phyloP scores from a whole-genome alignment of 2,797 vertebrate genomes.

The Acanthornis magna region DNA sequence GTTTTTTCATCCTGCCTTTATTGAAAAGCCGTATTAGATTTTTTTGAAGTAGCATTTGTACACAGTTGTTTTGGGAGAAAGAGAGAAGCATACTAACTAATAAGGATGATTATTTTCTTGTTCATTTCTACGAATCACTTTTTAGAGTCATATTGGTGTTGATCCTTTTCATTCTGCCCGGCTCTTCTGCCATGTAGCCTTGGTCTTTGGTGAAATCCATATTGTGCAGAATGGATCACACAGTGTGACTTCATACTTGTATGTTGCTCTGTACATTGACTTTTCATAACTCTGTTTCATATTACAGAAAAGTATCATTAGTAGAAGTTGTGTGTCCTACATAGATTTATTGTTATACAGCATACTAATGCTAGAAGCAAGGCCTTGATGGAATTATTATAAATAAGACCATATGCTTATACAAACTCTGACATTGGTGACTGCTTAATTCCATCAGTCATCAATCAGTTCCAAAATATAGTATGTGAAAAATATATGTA shows the following conservation, averaged over 20 bases:
- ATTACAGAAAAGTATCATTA: neutral
- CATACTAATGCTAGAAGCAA: neutral
- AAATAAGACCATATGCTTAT: neutral
- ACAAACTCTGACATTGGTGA: neutral
- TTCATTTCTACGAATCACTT: neutral
- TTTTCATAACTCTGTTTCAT: neutral
- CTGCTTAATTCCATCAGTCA: neutral
- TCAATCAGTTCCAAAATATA: neutral
- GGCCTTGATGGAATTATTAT: neutral
- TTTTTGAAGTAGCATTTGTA: neutral
- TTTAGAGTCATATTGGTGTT: neutral
- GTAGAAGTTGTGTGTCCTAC: neutral
- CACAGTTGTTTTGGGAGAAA: neutral
- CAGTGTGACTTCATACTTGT: neutral
- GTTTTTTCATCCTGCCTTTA: neutral
- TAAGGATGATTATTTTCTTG: neutral
- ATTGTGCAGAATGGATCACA: neutral
- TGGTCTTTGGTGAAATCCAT: neutral
- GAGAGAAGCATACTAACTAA: neutral
- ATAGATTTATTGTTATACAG: neutral
- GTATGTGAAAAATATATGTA: neutral
- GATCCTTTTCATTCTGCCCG: neutral
- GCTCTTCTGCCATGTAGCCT: neutral
- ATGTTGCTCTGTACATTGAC: neutral
- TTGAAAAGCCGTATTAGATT: neutral